phyloP scores from a whole-genome alignment of 2,888 invertebrate species.

The Caenorhabditis drosophilae region DNA sequence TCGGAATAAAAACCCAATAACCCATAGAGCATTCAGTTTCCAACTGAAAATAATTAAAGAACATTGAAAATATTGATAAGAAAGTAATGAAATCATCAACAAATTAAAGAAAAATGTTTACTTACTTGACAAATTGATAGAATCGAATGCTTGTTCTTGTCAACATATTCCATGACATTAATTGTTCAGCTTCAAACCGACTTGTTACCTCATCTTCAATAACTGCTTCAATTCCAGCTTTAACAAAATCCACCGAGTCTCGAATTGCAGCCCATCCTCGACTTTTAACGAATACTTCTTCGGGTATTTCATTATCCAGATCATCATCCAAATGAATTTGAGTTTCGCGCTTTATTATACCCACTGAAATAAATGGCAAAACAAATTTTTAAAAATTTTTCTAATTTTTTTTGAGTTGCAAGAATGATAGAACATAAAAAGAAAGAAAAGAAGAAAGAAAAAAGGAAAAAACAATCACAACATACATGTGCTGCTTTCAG shows the following conservation, averaged over 20 bases:
- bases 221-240: constrained; percentile 87
- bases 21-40: constrained; percentile 88
- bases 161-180: constrained; percentile 88
- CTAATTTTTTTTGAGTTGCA: background rate
- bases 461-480: constrained; percentile 18
- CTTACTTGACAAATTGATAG: constrained; percentile 65
- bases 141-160: constrained; percentile 75
- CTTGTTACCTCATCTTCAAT: constrained; percentile 98
- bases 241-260: constrained; percentile 64
- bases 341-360: constrained; percentile 55
- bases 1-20: constrained; percentile 87
- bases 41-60: constrained; percentile 66
- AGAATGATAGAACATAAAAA: constrained; percentile 5
- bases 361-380: constrained; percentile 32
- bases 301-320: constrained; percentile 38
- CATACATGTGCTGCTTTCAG: constrained; percentile 44
- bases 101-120: background rate
- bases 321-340: constrained; percentile 56
- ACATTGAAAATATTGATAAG: background rate
- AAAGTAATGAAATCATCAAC: background rate
- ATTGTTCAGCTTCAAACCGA: constrained; percentile 88
- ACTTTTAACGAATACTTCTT: constrained; percentile 56
- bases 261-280: constrained; percentile 64
- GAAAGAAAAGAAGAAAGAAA: constrained; percentile 8
- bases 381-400: background rate